Base-by-base conservation (phyloP, 2,888 invertebrate genomes). In the Ceriagrion tenellum region DNA sequence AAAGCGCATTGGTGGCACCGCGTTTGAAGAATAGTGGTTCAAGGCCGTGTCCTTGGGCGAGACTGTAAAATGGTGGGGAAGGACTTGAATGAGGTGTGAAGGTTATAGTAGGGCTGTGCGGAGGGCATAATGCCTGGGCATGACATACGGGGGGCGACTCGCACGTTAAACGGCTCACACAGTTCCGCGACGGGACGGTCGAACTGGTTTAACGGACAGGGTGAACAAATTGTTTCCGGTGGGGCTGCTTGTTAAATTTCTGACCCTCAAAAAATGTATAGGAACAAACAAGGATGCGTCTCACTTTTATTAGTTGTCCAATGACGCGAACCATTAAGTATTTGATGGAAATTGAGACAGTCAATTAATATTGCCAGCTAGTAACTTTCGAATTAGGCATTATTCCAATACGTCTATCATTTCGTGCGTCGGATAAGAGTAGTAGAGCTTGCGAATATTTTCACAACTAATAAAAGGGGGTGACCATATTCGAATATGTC, bases 1-100 rank as follows among this genome's bases (percentile, higher is more conserved):
- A 2, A 8, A 47, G n/a, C n/a, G n/a, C 8, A 8, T 4, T 2
- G 47, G 47, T 2, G 47, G 47, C 8, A 63, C 0, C 56, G 35
- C 59, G 30, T 23, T 20, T 8, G 16, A 59, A 12, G 20, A 59
- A 35, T 30, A 74, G 69, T 74, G 63, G 13, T 47, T 93, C 47
- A 93, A 74, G 55, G 93, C 47, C 93, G 47, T 47, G 93, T 40
- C 69, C 91, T 93, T 93, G 93, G 47, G 26, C n/a, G 35, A 10
- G 69, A 69, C 69, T 69, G 69, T n/a, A 69, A n/a, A 26, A n/a
- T 47, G 47, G 47, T 6, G 69, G 69, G 26, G n/a, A 69, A n/a
- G 40, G 20, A 16, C 47, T 40, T 69, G 26, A 63, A 91, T 63
- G 59, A 59, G 91, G 63, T 47, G 69, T 47, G n/a, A 47, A 93